Conservation (phyloP, 1,140 invertebrate genomes). For the Achatina immaculata region DNA sequence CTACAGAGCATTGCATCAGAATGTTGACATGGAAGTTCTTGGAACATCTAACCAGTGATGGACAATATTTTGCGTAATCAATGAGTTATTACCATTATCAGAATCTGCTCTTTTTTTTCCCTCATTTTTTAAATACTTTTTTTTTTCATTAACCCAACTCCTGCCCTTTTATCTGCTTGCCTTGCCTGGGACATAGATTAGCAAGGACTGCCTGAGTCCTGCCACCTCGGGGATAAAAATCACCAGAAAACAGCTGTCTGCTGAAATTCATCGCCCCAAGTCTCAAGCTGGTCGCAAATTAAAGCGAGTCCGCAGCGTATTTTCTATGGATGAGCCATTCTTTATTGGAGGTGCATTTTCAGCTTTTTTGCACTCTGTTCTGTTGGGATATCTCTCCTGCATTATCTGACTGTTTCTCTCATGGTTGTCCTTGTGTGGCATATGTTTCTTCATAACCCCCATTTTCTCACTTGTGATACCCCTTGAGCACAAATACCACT, state of each 20-base stretch:
- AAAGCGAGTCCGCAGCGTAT: slow-evolving; percentile 68
- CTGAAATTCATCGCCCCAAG: slow-evolving; percentile 48
- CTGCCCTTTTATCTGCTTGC: not conserved
- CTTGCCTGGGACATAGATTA: slow-evolving; percentile 13
- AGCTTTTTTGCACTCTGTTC: slow-evolving; percentile 27
- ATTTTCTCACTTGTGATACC: slow-evolving; percentile 10
- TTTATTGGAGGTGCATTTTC: slow-evolving; percentile 61
- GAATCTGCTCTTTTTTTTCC: too few relatives aligned
- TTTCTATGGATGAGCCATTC: slow-evolving; percentile 67
- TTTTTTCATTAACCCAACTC: not conserved
- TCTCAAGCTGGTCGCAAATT: slow-evolving; percentile 71
- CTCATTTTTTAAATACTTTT: not conserved
- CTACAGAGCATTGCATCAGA: not conserved
- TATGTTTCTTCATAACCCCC: not conserved
- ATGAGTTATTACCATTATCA: too few relatives aligned
- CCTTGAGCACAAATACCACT: not conserved
- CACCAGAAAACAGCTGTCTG: slow-evolving; percentile 34
- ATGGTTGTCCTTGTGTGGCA: not conserved
- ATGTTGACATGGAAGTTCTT: not conserved
- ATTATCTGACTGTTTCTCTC: slow-evolving; percentile 1
- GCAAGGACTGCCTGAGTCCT: slow-evolving; percentile 34
- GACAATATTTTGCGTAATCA: too few relatives aligned
- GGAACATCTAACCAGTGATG: not conserved
- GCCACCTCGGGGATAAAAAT: slow-evolving; percentile 17
- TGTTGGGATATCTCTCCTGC: slow-evolving; percentile 5